Evolutionary conservation across 1,140 invertebrate species (phyloP).

Genomic region (Mamestra configurata): DNA sequence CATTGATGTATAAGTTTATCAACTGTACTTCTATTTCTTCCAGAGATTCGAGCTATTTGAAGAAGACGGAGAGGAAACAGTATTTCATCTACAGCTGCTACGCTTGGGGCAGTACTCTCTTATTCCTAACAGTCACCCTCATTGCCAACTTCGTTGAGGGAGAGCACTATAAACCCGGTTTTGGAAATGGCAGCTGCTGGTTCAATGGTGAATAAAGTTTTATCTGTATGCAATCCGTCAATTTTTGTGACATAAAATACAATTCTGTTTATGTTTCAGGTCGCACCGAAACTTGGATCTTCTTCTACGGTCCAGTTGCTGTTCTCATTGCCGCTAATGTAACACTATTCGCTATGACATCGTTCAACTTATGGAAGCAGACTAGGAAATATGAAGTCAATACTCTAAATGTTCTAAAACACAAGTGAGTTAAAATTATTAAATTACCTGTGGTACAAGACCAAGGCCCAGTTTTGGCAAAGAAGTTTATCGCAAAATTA

Average conservation of each 20-base stretch:
- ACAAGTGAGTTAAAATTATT: slow-evolving; percentile 83
- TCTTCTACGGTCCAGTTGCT: slow-evolving; percentile 90
- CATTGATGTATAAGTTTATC: no score
- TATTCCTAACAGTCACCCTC: slow-evolving; percentile 87
- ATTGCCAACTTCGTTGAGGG: slow-evolving; percentile 87
- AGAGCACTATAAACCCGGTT: slow-evolving; percentile 88
- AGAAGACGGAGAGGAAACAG: slow-evolving; percentile 84
- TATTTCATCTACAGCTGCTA: slow-evolving; percentile 88
- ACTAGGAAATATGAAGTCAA: slow-evolving; percentile 86
- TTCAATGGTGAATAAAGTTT: slow-evolving; percentile 86
- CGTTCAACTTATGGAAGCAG: slow-evolving; percentile 87
- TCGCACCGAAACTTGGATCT: slow-evolving; percentile 88
- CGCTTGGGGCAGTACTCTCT: slow-evolving; percentile 88
- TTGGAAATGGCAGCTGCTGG: slow-evolving; percentile 89
- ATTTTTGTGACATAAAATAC: not conserved
- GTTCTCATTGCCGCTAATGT: slow-evolving; percentile 89
- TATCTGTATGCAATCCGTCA: not conserved
- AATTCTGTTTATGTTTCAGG: slow-evolving; percentile 79
- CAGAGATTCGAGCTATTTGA: slow-evolving; percentile 74
- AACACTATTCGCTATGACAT: slow-evolving; percentile 89
- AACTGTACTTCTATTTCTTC: slow-evolving; percentile 52
- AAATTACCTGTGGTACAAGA: slow-evolving; percentile 11
- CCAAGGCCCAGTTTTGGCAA: no score
- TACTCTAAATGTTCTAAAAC: slow-evolving; percentile 88
- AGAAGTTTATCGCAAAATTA: no score